These are phyloP conservation scores for Aphaenogaster rudis DNA, from an alignment of 1,140 invertebrate genomes.

Conservation along the genomic window DNA sequence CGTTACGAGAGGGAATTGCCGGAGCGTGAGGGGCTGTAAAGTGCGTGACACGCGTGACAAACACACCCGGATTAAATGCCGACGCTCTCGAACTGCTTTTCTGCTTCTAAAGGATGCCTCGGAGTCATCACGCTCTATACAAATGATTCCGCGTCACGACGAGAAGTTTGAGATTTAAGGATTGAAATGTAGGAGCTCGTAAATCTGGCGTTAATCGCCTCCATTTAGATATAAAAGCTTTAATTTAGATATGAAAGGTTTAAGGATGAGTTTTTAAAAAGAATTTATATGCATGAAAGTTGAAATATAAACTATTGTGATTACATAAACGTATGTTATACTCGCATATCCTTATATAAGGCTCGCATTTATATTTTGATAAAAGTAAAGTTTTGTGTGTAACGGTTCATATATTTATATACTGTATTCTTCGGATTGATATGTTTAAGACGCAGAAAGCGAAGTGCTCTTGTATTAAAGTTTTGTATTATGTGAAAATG, in stretches of 20 bases:
- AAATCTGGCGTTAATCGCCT: constrained; percentile 22
- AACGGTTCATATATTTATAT: neutral
- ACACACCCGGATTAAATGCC: constrained; percentile 64
- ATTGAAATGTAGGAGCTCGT: constrained; percentile 7
- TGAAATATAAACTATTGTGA: neutral
- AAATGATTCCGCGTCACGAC: constrained; percentile 46
- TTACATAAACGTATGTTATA: neutral
- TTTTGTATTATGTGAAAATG: neutral
- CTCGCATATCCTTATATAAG: neutral
- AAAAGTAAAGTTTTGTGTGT: neutral
- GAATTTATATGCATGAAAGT: neutral
- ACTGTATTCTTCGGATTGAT: neutral
- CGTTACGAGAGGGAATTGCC: constrained; percentile 66
- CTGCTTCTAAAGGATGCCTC: constrained; percentile 30
- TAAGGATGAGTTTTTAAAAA: neutral
- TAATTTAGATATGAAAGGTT: neutral
- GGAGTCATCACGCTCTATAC: constrained; percentile 52
- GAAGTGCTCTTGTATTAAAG: neutral
- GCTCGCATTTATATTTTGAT: neutral
- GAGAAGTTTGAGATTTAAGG: constrained; percentile 31
- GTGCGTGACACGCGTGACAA: constrained; percentile 71
- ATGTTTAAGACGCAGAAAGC: neutral
- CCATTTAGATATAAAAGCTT: constrained; percentile 9
- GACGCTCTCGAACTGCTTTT: constrained; percentile 52
- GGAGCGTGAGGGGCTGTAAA: constrained; percentile 60